Percentiles rank a stretch among this genome's conserved stretches.
These are phyloP conservation scores for Porites cylindrica DNA, from an alignment of 92 coral and sea anemone genomes.

Conservation along the genomic window DNA sequence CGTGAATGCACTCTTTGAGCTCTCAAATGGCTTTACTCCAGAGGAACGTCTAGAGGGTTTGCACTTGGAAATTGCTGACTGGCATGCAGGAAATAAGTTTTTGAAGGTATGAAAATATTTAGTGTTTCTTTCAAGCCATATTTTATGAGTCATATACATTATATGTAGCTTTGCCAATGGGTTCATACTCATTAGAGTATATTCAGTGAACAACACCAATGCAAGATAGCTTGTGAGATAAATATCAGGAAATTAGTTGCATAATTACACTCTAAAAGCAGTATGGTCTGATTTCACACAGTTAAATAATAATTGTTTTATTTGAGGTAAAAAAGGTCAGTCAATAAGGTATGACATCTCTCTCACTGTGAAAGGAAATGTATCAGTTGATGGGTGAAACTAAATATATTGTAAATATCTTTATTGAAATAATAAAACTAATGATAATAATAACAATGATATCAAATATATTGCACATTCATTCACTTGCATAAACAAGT, in stretches of 20 bases:
- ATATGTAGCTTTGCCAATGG: constrained; percentile 27
- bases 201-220: constrained; percentile 24
- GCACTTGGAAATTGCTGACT: constrained; percentile 72
- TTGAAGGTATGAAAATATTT: constrained; percentile 51
- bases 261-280: constrained; percentile 24
- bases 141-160: constrained; percentile 46
- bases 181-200: constrained; percentile 40
- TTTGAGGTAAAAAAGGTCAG: constrained; percentile 28
- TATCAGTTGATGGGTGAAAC: constrained; percentile 35
- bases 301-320: constrained; percentile 25
- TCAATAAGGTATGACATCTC: constrained; percentile 32
- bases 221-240: constrained; percentile 36
- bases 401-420: constrained; percentile 33
- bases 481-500: constrained; percentile 25
- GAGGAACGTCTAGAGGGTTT: constrained; percentile 59
- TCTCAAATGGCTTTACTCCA: constrained; percentile 70
- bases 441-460: not conserved
- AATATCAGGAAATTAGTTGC: constrained; percentile 29
- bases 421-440: not conserved
- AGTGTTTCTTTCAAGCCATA: constrained; percentile 46
- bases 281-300: constrained; percentile 42
- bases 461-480: constrained; percentile 34
- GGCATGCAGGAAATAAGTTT: constrained; percentile 75
- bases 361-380: constrained; percentile 30
- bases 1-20: constrained; percentile 63